Conservation (phyloP, 2,888 invertebrate species). For the Eristalinus sepulchralis region DNA sequence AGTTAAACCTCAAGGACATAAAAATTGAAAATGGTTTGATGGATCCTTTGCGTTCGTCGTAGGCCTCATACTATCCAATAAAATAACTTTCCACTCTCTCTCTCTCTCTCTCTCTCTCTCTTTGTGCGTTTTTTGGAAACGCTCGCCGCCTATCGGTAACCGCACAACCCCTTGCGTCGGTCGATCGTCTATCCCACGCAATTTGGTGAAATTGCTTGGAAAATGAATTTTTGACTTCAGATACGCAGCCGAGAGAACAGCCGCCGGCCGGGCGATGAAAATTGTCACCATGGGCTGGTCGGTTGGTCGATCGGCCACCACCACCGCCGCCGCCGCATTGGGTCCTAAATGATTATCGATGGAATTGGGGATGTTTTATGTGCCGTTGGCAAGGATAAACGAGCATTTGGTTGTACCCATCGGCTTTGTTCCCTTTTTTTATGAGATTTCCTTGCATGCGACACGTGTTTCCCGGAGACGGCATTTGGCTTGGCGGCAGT, state of each 20-base stretch:
- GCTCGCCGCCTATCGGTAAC: neutral
- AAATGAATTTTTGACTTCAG: slow-evolving; percentile 33
- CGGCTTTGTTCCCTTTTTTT: neutral
- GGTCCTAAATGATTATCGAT: slow-evolving; percentile 20
- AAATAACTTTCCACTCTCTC: no score
- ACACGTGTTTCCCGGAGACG: slow-evolving; percentile 10
- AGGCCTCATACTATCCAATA: slow-evolving; percentile 7
- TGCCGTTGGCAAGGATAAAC: slow-evolving; percentile 2
- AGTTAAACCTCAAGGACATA: slow-evolving; percentile 52
- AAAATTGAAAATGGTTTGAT: slow-evolving; percentile 52
- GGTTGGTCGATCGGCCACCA: neutral
- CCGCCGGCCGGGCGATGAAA: neutral
- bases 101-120: no score
- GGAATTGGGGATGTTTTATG: slow-evolving; percentile 15
- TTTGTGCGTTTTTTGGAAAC: neutral
- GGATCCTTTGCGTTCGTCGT: slow-evolving; percentile 32
- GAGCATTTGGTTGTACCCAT: neutral
- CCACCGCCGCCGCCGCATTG: neutral
- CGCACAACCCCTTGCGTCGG: neutral
- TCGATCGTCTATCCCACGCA: slow-evolving; percentile 23
- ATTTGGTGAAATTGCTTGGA: slow-evolving; percentile 52
- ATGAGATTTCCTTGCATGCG: neutral
- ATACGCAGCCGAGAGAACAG: neutral
- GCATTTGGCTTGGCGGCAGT: neutral
- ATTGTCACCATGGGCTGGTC: slow-evolving; percentile 13